Evolutionary conservation across 2,888 invertebrate species (phyloP), one percentile per base, ranked within the genome.

Genomic region (Dasypogon diadema): DNA sequence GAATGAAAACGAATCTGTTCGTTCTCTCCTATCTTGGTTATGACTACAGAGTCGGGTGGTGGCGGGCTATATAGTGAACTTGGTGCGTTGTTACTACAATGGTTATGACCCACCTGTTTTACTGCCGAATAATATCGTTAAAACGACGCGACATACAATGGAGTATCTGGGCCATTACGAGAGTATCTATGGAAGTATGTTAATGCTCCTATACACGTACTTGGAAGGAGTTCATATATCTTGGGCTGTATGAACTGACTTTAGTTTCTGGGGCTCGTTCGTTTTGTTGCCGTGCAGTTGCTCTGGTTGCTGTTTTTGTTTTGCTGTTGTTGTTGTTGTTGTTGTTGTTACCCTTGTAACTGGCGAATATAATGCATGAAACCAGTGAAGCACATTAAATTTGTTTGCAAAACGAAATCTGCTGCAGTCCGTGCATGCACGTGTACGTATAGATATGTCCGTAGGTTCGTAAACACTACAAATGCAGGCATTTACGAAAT

Each of bases 21-120:
- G 21, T 51, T 22, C 70, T 37, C 46, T 18, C 22, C n/a, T 70
- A 24, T 55, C 30, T 58, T 10, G 70, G 42, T 56, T 68, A 54
- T 24, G 42, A 34, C 18, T 37, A n/a, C n/a, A 22, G 30, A 60
- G 22, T 16, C 21, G 14, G 73, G 42, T 51, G 73, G 42, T 51
- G 55, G 34, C 68, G 68, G 72, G 37, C 30, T 24, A 42, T 22
- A 42, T 76, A 70, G 68, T 46, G 51, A 75, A 51, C 77, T 26
- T 56, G n/a, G 68, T 77, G 74, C 77, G 70, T 68, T 77, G 60
- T 56, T 77, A 56, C 37, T 74, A 77, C 70, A 77, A 77, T 77
- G 77, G 75, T 78, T 78, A 78, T 78, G 77, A 76, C 77, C 78
- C 78, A 78, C 78, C 78, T 78, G 78, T 78, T 78, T 77, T 77